Conservation (phyloP, 2,113 vertebrate species). For the Apteryx owenii region DNA sequence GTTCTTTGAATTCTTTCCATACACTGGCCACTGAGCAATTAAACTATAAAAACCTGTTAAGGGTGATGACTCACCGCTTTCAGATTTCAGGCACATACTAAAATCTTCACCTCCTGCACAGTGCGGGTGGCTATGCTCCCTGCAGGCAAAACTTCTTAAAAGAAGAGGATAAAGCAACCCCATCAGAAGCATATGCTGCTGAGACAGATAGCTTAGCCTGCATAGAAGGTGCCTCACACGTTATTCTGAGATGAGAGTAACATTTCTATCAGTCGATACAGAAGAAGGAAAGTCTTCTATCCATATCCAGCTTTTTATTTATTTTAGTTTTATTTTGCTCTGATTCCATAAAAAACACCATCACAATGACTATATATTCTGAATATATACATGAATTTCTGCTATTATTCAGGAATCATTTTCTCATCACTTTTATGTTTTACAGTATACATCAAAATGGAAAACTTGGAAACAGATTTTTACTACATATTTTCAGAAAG, state of each 20-base stretch:
- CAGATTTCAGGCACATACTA: conserved; percentile 27
- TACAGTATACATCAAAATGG: background rate
- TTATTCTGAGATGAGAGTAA: background rate
- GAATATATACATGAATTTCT: background rate
- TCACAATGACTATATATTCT: background rate
- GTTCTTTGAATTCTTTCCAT: background rate
- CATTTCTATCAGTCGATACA: background rate
- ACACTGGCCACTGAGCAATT: background rate
- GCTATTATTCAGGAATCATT: background rate
- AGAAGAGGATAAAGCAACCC: conserved; percentile 8
- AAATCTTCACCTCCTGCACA: conserved; percentile 31
- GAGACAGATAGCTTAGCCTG: background rate
- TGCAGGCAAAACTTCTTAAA: conserved; percentile 25
- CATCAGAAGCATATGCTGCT: background rate
- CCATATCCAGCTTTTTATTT: background rate
- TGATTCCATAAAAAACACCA: background rate
- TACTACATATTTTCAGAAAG: background rate
- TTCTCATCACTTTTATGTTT: background rate
- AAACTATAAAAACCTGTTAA: background rate
- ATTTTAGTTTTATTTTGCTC: background rate
- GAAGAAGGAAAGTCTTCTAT: background rate
- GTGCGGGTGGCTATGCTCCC: background rate
- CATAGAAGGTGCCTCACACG: background rate
- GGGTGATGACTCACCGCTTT: conserved; percentile 11
- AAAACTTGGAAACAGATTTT: background rate